A percentile compares a stretch with the other conserved stretches of the same genome.
Conservation (phyloP, 2,888 invertebrate species). For the Electrophaes corylata region DNA sequence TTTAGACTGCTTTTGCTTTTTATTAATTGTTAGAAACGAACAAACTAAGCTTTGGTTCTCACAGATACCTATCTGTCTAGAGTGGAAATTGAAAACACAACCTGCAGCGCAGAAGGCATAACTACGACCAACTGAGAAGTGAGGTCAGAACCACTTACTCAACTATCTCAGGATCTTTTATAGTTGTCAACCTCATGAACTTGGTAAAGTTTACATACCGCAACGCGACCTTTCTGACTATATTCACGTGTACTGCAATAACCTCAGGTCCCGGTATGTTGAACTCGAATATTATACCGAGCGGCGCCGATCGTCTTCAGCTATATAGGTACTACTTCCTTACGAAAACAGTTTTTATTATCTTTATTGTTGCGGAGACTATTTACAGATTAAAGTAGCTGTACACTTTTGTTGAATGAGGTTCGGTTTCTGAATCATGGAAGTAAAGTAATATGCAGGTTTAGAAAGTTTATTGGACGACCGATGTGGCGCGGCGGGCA, state of each 20-base stretch:
- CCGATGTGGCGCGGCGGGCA: no score
- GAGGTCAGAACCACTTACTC: no score
- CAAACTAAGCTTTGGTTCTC: no score
- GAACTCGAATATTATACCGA: constrained; percentile 17
- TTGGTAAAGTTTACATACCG: background rate
- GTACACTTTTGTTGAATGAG: background rate
- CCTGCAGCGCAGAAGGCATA: no score
- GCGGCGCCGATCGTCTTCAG: constrained; percentile 22
- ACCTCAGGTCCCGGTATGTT: constrained; percentile 16
- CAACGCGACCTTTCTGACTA: constrained; percentile 5
- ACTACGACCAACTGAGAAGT: background rate
- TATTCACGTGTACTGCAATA: constrained; percentile 16
- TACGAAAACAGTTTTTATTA: constrained; percentile 26
- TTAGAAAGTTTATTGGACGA: no score
- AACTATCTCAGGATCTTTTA: background rate
- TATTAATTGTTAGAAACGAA: no score
- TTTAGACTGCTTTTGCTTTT: no score
- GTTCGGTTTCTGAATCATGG: background rate
- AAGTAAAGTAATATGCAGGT: background rate
- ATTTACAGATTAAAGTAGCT: constrained; percentile 15
- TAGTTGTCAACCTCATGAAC: background rate
- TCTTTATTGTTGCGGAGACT: constrained; percentile 21
- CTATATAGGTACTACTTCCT: constrained; percentile 15
- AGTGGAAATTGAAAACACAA: no score
- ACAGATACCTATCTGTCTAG: no score